phyloP scores from a whole-genome alignment of 2,797 vertebrate species.

The Fistularia commersonii region DNA sequence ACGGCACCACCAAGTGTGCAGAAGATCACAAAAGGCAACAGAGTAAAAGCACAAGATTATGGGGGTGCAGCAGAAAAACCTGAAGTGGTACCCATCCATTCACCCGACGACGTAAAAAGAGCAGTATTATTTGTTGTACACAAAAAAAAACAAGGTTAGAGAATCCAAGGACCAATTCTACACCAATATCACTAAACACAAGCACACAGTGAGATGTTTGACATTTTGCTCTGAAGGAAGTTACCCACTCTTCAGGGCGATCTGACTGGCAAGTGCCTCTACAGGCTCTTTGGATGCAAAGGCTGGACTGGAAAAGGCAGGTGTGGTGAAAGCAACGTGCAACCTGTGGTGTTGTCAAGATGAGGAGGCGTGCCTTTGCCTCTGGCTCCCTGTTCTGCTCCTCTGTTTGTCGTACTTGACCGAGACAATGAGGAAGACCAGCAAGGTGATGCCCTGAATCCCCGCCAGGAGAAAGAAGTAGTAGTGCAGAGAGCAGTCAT shows the following conservation, averaged over 20 bases:
- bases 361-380: constrained; percentile 51
- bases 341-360: constrained; percentile 54
- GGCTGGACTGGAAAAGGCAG: constrained; percentile 23
- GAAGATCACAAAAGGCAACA: constrained; percentile 57
- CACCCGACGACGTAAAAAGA: constrained; percentile 18
- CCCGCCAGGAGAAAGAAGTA: constrained; percentile 97
- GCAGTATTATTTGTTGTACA: background rate
- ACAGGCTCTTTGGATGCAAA: constrained; percentile 25
- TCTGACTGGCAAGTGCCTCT: constrained; percentile 19
- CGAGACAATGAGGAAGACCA: constrained; percentile 91
- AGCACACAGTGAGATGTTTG: too few species aligned
- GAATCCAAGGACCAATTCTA: constrained; percentile 8
- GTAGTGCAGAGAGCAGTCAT: constrained; percentile 90
- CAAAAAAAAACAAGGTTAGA: constrained; percentile 8
- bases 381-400: constrained; percentile 48
- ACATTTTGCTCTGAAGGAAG: too few species aligned
- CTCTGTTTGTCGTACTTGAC: constrained; percentile 88
- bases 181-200: too few species aligned
- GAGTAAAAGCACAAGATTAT: constrained; percentile 12
- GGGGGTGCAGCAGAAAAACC: constrained; percentile 7
- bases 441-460: constrained; percentile 88
- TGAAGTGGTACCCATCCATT: constrained; percentile 11
- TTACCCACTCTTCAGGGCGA: too few species aligned
- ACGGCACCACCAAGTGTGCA: constrained; percentile 35
- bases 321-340: constrained; percentile 6